These are phyloP conservation scores for Alcedo atthis DNA, from an alignment of 2,797 vertebrate species.

Conservation along the genomic window DNA sequence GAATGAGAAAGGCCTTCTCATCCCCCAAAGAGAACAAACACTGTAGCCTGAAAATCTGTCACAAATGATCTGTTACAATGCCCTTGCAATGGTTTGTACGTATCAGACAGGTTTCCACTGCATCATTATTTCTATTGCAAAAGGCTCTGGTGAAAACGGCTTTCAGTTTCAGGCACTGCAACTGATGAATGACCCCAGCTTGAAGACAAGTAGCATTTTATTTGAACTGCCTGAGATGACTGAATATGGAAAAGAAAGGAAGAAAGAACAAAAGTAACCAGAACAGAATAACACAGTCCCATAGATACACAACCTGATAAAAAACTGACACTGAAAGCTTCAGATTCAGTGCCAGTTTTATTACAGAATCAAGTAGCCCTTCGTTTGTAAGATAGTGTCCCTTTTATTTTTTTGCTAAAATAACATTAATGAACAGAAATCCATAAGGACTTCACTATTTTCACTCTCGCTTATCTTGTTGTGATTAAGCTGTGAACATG, in stretches of 20 bases:
- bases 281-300: not conserved
- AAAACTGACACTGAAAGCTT: not conserved
- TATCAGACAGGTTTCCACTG: not conserved
- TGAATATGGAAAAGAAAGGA: not conserved
- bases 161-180: not conserved
- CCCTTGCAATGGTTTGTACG: not conserved
- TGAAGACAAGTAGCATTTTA: not conserved
- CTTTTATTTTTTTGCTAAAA: not conserved
- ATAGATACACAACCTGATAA: not conserved
- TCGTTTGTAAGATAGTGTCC: not conserved
- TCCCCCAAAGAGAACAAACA: not conserved
- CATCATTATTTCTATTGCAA: not conserved
- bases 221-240: not conserved
- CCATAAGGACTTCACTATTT: not conserved
- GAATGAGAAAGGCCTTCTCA: not conserved
- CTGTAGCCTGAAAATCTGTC: not conserved
- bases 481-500: not conserved
- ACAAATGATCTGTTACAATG: not conserved
- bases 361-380: not conserved
- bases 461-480: not conserved
- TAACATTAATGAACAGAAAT: not conserved
- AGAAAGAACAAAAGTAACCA: not conserved
- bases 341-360: not conserved
- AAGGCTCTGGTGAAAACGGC: not conserved
- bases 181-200: not conserved